Conservation (phyloP, 1,140 invertebrate genomes). For the Aphaenogaster rudis region DNA sequence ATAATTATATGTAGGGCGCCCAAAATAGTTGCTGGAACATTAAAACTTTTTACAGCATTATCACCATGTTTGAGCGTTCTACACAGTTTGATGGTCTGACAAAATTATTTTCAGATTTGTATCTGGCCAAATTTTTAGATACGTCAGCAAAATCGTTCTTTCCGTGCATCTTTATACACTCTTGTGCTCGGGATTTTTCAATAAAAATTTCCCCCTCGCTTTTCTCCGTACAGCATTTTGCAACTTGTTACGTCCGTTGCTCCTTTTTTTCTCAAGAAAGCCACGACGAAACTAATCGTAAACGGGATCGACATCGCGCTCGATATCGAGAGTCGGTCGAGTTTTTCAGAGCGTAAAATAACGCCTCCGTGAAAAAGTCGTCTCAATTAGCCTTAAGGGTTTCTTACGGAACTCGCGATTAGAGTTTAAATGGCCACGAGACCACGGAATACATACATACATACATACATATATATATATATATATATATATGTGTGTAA, state of each 20-base stretch:
- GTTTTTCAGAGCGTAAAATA: slow-evolving; percentile 43
- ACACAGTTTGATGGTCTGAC: too few relatives aligned
- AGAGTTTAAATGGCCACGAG: slow-evolving; percentile 42
- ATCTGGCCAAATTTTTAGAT: too few relatives aligned
- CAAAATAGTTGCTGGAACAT: too few relatives aligned
- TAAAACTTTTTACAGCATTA: too few relatives aligned
- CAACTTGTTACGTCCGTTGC: not conserved
- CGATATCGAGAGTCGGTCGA: slow-evolving; percentile 1
- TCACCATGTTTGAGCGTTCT: too few relatives aligned
- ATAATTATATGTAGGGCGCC: too few relatives aligned
- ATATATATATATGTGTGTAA: not conserved
- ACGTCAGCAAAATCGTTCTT: too few relatives aligned
- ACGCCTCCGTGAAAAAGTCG: slow-evolving; percentile 38
- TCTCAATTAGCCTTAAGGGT: slow-evolving; percentile 49
- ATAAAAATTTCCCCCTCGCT: slow-evolving; percentile 4
- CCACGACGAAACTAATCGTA: not conserved
- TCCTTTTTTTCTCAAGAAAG: not conserved
- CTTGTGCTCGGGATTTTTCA: not conserved
- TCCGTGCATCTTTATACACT: not conserved
- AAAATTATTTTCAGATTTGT: too few relatives aligned
- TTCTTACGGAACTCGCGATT: slow-evolving; percentile 50
- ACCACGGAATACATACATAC: not conserved
- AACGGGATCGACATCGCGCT: not conserved
- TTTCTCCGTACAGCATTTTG: not conserved
- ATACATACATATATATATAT: not conserved